phyloP scores from a whole-genome alignment of 2,797 vertebrate genomes.

The Phataginus tricuspis region DNA sequence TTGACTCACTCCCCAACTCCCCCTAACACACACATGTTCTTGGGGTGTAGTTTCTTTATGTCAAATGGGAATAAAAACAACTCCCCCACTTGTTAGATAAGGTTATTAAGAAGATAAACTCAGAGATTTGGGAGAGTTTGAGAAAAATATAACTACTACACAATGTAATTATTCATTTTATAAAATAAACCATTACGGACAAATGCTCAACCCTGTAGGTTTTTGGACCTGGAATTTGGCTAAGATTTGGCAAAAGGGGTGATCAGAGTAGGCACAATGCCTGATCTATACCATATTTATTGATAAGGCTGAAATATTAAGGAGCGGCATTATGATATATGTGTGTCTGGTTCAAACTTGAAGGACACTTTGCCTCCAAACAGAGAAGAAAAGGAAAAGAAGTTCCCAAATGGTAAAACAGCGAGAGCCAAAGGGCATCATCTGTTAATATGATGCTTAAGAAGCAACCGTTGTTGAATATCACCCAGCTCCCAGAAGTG shows the following conservation, averaged over 20 bases:
- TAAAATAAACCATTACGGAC: background rate
- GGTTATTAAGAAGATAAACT: background rate
- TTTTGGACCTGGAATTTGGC: background rate
- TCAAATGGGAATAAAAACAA: background rate
- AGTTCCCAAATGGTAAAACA: background rate
- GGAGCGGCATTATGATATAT: background rate
- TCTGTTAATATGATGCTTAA: background rate
- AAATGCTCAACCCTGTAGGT: background rate
- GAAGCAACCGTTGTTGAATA: background rate
- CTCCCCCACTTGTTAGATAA: background rate
- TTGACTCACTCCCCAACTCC: background rate
- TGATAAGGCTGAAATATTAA: background rate
- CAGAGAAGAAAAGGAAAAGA: background rate
- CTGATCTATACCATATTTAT: background rate
- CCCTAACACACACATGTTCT: background rate
- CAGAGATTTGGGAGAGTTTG: background rate
- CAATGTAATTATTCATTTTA: background rate
- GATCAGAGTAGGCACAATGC: background rate
- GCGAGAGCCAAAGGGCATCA: background rate
- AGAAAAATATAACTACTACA: constrained; percentile 1
- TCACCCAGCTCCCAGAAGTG: background rate
- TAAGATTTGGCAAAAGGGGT: background rate
- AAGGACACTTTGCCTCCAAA: background rate
- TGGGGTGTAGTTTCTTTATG: background rate
- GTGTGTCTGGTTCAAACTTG: background rate